A percentile compares a stretch with the other conserved stretches of the same genome.
Conservation (phyloP, 2,113 vertebrate genomes). For the Triplophysa rosa region DNA sequence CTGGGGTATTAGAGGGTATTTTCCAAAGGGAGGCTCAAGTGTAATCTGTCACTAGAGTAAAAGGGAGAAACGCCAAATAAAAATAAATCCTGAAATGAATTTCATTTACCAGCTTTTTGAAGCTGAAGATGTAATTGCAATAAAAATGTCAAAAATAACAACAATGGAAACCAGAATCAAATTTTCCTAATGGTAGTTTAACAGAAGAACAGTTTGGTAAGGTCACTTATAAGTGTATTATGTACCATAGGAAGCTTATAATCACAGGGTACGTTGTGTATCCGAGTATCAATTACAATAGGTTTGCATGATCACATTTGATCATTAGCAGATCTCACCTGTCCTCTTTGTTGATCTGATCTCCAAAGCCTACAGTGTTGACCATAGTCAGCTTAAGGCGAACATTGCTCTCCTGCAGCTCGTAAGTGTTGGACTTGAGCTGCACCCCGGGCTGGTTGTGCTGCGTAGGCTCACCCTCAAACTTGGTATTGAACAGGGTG, state of each 20-base stretch:
- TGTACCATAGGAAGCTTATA: neutral
- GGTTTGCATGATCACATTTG: neutral
- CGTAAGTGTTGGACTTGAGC: constrained; percentile 90
- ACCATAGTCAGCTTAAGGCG: constrained; percentile 92
- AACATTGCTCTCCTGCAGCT: constrained; percentile 95
- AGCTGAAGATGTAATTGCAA: too few relatives aligned
- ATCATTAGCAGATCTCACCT: constrained; percentile 75
- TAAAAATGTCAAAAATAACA: too few relatives aligned
- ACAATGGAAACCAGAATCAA: too few relatives aligned
- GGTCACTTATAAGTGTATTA: neutral
- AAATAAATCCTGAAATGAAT: too few relatives aligned
- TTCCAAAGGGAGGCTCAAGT: too few relatives aligned
- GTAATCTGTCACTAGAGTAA: too few relatives aligned
- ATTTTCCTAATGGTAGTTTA: neutral
- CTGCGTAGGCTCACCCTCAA: constrained; percentile 89
- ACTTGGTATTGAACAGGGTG: constrained; percentile 97
- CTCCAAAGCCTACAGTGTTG: constrained; percentile 92
- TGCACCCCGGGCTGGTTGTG: constrained; percentile 93
- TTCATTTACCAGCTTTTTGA: too few relatives aligned
- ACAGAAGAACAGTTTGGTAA: neutral
- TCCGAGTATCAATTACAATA: neutral
- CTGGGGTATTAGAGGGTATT: too few relatives aligned
- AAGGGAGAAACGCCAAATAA: too few relatives aligned
- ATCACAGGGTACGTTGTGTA: neutral
- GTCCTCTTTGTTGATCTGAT: constrained; percentile 98